These are phyloP conservation scores for Kryptolebias marmoratus DNA, from an alignment of 2,113 vertebrate species.

Conservation along the genomic window DNA sequence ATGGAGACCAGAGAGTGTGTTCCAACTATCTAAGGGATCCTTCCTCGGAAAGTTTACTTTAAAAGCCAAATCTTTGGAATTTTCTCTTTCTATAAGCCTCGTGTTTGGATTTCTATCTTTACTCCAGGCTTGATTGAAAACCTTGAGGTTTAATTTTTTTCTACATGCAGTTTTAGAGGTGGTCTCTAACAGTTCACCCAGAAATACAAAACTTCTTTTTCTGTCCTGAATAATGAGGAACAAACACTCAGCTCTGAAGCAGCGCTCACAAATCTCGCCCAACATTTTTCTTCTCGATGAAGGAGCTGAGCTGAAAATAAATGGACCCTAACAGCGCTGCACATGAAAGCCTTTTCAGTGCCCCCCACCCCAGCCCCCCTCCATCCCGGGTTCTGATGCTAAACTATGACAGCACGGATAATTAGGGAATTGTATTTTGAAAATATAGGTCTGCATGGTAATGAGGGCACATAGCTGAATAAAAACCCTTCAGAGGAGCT, in stretches of 20 bases:
- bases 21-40: no score
- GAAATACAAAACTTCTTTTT: background rate
- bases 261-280: constrained; percentile 12
- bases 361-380: background rate
- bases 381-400: constrained; percentile 1
- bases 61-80: no score
- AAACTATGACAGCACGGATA: constrained; percentile 54
- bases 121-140: no score
- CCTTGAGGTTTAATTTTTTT: no score
- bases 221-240: constrained; percentile 14
- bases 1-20: no score
- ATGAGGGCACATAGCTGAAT: constrained; percentile 46
- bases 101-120: no score
- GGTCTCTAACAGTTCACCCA: background rate
- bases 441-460: constrained; percentile 62
- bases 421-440: constrained; percentile 61
- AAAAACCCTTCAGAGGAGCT: constrained; percentile 14
- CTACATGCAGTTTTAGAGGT: no score
- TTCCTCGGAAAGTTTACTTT: no score
- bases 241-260: constrained; percentile 19
- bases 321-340: constrained; percentile 37
- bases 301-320: constrained; percentile 39
- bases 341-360: constrained; percentile 52
- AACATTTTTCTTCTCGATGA: constrained; percentile 7
- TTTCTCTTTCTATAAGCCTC: no score